Evolutionary conservation across 2,797 vertebrate genomes (phyloP).

Genomic region (Rhinella marina): DNA sequence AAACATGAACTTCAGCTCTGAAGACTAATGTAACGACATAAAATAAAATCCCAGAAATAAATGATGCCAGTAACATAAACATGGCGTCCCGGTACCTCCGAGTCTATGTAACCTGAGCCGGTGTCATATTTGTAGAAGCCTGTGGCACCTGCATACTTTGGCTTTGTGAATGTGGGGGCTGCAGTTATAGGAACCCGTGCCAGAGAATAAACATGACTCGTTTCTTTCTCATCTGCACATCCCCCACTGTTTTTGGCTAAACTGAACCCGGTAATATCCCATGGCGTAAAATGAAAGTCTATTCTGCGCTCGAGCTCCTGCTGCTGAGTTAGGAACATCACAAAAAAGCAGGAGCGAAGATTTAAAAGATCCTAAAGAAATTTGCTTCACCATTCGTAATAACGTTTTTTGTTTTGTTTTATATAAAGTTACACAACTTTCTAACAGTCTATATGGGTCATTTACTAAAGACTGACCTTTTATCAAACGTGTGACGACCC

Average conservation of each 20-base stretch:
- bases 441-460: too few relatives aligned
- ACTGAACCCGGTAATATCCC: constrained; percentile 10
- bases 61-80: constrained; percentile 13
- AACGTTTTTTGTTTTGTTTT: neutral
- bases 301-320: neutral
- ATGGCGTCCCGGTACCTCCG: neutral
- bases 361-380: neutral
- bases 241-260: constrained; percentile 35
- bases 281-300: constrained; percentile 15
- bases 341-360: neutral
- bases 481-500: too few relatives aligned
- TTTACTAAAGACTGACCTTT: too few relatives aligned
- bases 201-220: constrained; percentile 24
- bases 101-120: neutral
- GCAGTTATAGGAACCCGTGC: neutral
- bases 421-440: neutral
- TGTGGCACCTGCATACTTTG: constrained; percentile 23
- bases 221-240: constrained; percentile 21
- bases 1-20: neutral
- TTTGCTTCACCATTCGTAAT: neutral
- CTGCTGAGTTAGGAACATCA: constrained; percentile 3
- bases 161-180: constrained; percentile 10
- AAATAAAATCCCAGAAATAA: neutral
- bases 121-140: constrained; percentile 19
- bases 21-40: neutral